These are phyloP conservation scores for Cyrtonyx montezumae DNA, from an alignment of 2,113 vertebrate species.

Conservation along the genomic window DNA sequence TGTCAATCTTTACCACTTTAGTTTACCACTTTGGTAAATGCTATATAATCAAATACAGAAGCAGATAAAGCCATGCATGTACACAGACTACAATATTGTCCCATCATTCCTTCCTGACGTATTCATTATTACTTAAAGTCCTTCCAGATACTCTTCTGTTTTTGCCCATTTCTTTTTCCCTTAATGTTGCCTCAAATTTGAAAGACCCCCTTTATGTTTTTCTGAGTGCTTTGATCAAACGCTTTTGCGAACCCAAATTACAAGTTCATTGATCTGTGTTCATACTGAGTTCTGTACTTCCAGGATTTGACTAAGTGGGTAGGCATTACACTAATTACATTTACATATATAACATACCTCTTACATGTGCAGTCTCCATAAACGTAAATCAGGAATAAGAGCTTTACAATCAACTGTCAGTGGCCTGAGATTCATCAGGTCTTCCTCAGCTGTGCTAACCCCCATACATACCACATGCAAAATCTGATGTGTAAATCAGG, in stretches of 20 bases:
- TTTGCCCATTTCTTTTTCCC: neutral
- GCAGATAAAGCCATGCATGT: neutral
- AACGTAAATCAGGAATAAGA: neutral
- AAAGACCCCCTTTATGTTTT: neutral
- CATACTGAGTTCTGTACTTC: neutral
- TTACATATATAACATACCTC: neutral
- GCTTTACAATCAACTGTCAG: neutral
- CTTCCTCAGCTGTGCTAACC: neutral
- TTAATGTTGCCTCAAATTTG: neutral
- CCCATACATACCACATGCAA: neutral
- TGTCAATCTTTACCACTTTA: neutral
- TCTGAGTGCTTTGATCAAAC: neutral
- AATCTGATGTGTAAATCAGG: neutral
- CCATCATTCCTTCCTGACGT: neutral
- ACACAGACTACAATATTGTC: rapidly evolving
- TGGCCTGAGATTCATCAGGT: neutral
- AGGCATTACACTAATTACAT: neutral
- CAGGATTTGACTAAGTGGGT: neutral
- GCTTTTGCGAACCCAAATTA: neutral
- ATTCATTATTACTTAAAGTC: neutral
- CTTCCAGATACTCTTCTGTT: neutral
- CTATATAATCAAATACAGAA: neutral
- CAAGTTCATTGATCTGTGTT: neutral
- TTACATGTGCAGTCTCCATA: neutral
- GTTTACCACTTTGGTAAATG: neutral